Conservation (phyloP, 2,888 invertebrate genomes). For the Alviniconcha strummeri region DNA sequence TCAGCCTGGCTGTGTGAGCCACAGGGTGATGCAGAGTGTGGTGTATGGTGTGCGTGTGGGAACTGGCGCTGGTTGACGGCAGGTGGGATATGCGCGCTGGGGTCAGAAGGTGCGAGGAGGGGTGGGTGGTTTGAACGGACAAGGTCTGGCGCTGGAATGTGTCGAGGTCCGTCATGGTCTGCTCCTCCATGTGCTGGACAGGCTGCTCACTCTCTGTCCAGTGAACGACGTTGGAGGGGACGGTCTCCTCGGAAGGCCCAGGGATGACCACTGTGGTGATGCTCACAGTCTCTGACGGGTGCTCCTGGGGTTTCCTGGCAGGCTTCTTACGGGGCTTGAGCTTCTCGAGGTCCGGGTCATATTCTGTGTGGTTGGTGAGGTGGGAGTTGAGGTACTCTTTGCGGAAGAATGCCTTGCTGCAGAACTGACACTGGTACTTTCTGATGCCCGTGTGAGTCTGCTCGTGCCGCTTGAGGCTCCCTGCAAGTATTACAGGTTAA, state of each 20-base stretch:
- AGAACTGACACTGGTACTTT: constrained; percentile 56
- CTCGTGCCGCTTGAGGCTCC: constrained; percentile 60
- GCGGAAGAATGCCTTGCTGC: constrained; percentile 56
- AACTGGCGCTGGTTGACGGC: neutral
- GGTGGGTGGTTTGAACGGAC: neutral
- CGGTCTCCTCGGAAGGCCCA: neutral
- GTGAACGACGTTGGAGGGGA: constrained; percentile 22
- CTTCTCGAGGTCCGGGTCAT: constrained; percentile 36
- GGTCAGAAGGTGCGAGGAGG: constrained; percentile 16
- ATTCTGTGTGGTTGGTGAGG: constrained; percentile 49
- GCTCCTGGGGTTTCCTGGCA: constrained; percentile 13
- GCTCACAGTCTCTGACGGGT: constrained; percentile 5
- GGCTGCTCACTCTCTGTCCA: constrained; percentile 29
- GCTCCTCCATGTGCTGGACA: neutral
- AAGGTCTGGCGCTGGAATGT: constrained; percentile 7
- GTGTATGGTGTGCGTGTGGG: constrained; percentile 9
- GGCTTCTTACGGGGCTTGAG: constrained; percentile 12
- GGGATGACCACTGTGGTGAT: constrained; percentile 22
- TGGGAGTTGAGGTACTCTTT: constrained; percentile 63
- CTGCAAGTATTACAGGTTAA: constrained; percentile 38
- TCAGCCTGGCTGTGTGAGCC: constrained; percentile 17
- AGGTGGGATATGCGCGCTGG: constrained; percentile 27
- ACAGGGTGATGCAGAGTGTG: constrained; percentile 19
- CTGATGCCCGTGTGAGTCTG: constrained; percentile 59
- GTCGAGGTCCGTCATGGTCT: constrained; percentile 11